phyloP scores from a whole-genome alignment of 2,113 vertebrate genomes.

The Natator depressus region DNA sequence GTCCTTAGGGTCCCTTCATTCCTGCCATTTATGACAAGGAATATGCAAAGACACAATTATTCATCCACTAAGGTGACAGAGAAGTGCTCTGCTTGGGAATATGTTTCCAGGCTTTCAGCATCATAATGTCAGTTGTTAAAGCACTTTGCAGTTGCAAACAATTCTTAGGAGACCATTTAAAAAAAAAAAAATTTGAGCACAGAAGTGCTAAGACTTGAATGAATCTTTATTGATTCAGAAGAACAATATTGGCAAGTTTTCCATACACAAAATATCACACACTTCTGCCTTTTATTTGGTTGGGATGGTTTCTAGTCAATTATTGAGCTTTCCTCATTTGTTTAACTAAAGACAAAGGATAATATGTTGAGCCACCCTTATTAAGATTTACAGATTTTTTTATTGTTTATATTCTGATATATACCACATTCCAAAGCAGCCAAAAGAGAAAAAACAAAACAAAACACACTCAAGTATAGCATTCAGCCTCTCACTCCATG shows the following conservation, averaged over 20 bases:
- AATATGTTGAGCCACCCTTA: conserved; percentile 64
- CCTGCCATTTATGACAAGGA: conserved; percentile 92
- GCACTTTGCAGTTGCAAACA: conserved; percentile 88
- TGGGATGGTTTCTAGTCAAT: conserved; percentile 55
- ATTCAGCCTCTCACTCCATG: conserved; percentile 87
- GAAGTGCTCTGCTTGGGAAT: conserved; percentile 88
- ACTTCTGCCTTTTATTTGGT: conserved; percentile 15
- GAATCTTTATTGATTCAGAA: conserved; percentile 47
- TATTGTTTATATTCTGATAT: conserved; percentile 73
- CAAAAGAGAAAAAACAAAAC: conserved; percentile 26
- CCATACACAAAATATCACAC: background rate
- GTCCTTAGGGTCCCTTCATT: conserved; percentile 95
- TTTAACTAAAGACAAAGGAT: conserved; percentile 73
- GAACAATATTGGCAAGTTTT: background rate
- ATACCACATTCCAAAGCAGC: conserved; percentile 48
- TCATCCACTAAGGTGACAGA: conserved; percentile 93
- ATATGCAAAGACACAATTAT: conserved; percentile 95
- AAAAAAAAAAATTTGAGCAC: conserved; percentile 68
- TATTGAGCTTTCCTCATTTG: conserved; percentile 50
- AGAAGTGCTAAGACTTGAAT: conserved; percentile 41
- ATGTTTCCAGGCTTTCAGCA: conserved; percentile 82
- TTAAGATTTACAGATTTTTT: conserved; percentile 69
- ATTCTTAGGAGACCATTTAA: conserved; percentile 86
- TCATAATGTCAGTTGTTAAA: conserved; percentile 87
- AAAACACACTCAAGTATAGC: conserved; percentile 77